Evolutionary conservation across 2,113 vertebrate species (phyloP).

Genomic region (Melanerpes aurifrons): DNA sequence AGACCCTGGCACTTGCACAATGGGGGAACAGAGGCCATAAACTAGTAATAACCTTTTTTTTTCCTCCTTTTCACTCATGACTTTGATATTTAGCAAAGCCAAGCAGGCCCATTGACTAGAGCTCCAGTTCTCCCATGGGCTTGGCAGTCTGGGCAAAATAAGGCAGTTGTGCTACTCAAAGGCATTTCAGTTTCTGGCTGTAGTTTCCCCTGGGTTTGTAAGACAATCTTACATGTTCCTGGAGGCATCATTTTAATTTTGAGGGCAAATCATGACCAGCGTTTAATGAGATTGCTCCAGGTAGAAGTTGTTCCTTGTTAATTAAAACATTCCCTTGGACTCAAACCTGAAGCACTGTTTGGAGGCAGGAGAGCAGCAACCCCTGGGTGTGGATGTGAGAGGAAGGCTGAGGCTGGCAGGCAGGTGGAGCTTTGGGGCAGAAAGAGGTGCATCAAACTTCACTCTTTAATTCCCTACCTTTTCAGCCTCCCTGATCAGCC

Average conservation of each 20-base stretch:
- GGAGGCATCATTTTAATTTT: constrained; percentile 43
- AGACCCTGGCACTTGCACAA: not conserved
- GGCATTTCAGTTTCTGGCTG: not conserved
- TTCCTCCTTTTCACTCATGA: not conserved
- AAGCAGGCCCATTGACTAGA: not conserved
- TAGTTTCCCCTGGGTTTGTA: not conserved
- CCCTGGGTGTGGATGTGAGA: not conserved
- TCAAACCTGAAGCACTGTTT: not conserved
- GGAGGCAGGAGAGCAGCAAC: constrained; percentile 18
- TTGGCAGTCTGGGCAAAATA: not conserved
- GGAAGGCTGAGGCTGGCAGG: not conserved
- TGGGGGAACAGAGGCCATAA: not conserved
- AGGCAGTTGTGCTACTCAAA: not conserved
- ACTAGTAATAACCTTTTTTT: not conserved
- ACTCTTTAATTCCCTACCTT: not conserved
- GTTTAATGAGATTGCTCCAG: constrained; percentile 22
- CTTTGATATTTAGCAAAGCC: not conserved
- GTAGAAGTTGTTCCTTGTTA: constrained; percentile 30
- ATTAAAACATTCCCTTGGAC: constrained; percentile 30
- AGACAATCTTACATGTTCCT: not conserved
- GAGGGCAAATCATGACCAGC: not conserved
- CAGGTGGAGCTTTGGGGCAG: not conserved
- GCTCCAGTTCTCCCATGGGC: not conserved
- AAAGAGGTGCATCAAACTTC: not conserved
- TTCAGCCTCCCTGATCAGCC: not conserved